Evolutionary conservation across 1,140 invertebrate genomes (phyloP).

Genomic region (Tetramorium parvispinum): DNA sequence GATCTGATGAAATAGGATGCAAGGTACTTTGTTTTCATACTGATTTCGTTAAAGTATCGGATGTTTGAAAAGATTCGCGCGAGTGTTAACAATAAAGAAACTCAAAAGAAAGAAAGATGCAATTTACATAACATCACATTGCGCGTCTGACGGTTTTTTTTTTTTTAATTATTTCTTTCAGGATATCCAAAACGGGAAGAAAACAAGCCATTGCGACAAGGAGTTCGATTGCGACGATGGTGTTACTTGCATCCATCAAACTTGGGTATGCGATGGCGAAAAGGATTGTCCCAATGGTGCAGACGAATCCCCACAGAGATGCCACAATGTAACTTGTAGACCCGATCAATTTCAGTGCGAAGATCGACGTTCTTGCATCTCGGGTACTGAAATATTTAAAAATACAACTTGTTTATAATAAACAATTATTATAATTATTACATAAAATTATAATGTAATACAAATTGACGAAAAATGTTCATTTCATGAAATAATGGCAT

Average conservation of each 20-base stretch:
- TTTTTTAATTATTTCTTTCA: slow-evolving; percentile 6
- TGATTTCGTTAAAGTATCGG: background rate
- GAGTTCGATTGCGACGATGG: slow-evolving; percentile 95
- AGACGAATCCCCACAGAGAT: slow-evolving; percentile 90
- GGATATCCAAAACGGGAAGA: slow-evolving; percentile 61
- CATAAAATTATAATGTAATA: slow-evolving; percentile 9
- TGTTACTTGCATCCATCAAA: slow-evolving; percentile 94
- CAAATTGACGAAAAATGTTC: background rate
- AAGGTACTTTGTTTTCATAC: slow-evolving; percentile 43
- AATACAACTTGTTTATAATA: background rate
- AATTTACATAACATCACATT: background rate
- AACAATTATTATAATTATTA: background rate
- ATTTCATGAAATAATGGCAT: too few species aligned
- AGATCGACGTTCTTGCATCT: slow-evolving; percentile 92
- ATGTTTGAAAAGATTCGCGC: background rate
- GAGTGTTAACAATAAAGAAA: slow-evolving; percentile 10
- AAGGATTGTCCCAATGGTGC: slow-evolving; percentile 93
- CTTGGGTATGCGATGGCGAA: slow-evolving; percentile 95
- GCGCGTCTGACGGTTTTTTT: slow-evolving; percentile 1
- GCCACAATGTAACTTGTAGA: slow-evolving; percentile 92
- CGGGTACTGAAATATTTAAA: slow-evolving; percentile 73
- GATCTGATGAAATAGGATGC: slow-evolving; percentile 88
- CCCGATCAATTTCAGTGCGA: slow-evolving; percentile 94
- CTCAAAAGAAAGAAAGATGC: background rate
- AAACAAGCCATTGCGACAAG: slow-evolving; percentile 87